Evolutionary conservation across 1,140 invertebrate species (phyloP), one percentile per base, ranked within the genome.

Genomic region (Ptiloglossa arizonensis): DNA sequence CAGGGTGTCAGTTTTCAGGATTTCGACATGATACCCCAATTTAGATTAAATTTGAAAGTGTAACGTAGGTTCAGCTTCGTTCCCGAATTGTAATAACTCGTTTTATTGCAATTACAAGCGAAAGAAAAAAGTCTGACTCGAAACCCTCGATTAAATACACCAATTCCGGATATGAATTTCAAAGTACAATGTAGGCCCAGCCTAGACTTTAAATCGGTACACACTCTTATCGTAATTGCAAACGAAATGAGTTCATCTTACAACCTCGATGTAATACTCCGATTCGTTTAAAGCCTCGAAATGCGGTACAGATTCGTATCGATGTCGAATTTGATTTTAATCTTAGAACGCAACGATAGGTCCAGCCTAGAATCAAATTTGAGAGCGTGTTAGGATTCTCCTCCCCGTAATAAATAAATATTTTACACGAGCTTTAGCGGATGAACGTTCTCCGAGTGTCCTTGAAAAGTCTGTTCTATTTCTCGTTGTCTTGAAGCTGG

Each of bases 401-500:
- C 13, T 41, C 6, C n/a, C n/a, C 41, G 5, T 17, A 15, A 13
- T 41, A 41, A 44, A 62, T 44, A 38, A 41, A 38, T 62, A 62
- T 22, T 62, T 24, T 15, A 44, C 27, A 29, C 15, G 6, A 15
- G 5, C 15, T 19, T 27, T n/a, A 1, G 15, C 38, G 15, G 19
- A 11, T 11, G 1, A 52, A 19, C 6, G 35, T 48, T 19, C 29
- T 41, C 41, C 15, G 54, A 76, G 66, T 8, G 22, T 27, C 9
- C 11, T n/a, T 19, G 9, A 13, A 32, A 66, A 50, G 32, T 38
- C 60, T 63, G 38, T 32, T 1, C 56, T 29, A 2, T 15, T n/a
- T 50, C 52, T 38, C 19, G 76, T 70, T 83, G 35, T 70, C 76
- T 63, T 22, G 15, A 29, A 24, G 52, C 48, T 52, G 54, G 19